Base-by-base conservation (phyloP, 2,888 invertebrate genomes). In the Agapostemon virescens region DNA sequence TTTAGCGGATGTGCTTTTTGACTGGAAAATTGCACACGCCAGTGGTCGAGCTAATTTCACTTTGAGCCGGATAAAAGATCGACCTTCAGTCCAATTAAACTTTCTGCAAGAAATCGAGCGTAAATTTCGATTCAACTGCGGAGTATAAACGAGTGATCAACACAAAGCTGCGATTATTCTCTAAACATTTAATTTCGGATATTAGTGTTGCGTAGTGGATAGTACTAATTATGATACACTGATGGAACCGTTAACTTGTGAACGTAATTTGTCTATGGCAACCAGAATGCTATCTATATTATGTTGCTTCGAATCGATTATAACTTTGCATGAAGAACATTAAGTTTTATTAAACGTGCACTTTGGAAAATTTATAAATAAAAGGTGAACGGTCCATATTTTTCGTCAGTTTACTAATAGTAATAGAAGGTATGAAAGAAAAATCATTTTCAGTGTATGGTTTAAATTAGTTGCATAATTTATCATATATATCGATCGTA, bases 71-170 rank as follows among this genome's bases (percentile, higher is more conserved):
- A 68, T 66, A 20, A 40, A 69, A 80, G 64, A 73, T 66, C 69
- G 58, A 69, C 45, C 72, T 69, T 66, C 69, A 69, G 58, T 69
- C 30, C 26, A 72, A 73, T 73, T 58, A n/a, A 64, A 61, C 69
- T 66, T 80, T 73, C n/a, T 66, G 42, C 66, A 36, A 73, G 66
- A 73, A 79, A 69, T 79, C 69, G 55, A 58, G 55, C 66, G 69
- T 69, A 30, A 73, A 78, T 79, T 72, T 33, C 55, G 64, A 73
- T 79, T 79, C 55, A 52, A 66, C 58, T 49, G 45, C 45, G 33
- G 40, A 63, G 49, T 40, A 11, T 49, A 33, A 71, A 30, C 61
- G 20, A 68, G 69, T 63, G 30, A 49, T 68, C 7, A 55, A 40
- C 36, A 15, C 6, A 64, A 77, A 36, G 55, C 67, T 72, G n/a